These are phyloP conservation scores for Whitmania pigra DNA, from an alignment of 1,140 invertebrate species.

Conservation along the genomic window DNA sequence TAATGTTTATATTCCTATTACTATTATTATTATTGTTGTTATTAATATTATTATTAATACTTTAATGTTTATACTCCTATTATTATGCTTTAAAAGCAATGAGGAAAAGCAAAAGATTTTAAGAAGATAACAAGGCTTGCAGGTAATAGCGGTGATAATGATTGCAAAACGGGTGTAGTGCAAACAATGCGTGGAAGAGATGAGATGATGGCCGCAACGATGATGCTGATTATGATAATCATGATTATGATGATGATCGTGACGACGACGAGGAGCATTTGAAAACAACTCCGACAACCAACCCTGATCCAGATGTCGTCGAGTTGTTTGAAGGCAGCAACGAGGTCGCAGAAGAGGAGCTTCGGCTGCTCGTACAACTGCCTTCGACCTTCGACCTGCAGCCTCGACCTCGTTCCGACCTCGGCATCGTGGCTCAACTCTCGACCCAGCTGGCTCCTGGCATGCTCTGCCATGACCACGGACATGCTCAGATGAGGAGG, in stretches of 20 bases:
- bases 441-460: not conserved
- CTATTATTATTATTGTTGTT: no score
- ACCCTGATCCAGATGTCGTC: conserved; percentile 11
- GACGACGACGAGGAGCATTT: not conserved
- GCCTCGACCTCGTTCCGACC: not conserved
- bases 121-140: no score
- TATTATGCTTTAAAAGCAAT: no score
- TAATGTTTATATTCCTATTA: no score
- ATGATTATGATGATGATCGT: not conserved
- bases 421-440: not conserved
- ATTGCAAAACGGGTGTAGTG: no score
- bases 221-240: not conserved
- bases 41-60: no score
- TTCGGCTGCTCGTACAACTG: not conserved
- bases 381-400: not conserved
- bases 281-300: not conserved
- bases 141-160: not conserved
- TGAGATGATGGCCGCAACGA: not conserved
- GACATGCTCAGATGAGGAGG: not conserved
- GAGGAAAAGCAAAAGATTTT: no score
- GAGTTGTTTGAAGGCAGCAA: not conserved
- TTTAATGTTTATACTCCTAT: no score
- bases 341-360: not conserved
- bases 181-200: no score
- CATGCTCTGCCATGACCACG: not conserved